Evolutionary conservation across 2,888 invertebrate genomes (phyloP), one percentile per base, ranked within the genome.

Genomic region (Acanthosoma haemorrhoidale): DNA sequence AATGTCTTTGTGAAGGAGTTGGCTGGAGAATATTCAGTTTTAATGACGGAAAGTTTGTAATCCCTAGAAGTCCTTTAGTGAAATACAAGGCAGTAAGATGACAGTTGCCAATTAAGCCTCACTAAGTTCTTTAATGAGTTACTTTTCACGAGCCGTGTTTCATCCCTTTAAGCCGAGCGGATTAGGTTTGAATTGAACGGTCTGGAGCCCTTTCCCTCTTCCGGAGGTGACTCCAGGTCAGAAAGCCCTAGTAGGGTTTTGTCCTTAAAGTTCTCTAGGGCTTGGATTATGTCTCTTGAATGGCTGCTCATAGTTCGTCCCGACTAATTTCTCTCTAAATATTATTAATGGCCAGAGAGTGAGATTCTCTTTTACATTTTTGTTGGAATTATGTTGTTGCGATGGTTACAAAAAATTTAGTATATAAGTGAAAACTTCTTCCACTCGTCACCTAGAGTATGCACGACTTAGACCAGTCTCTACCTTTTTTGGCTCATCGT

Each of bases 41-140:
- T 25, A 51, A 51, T 25, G 51, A 9, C 51, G 21, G n/a, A n/a
- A 51, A 51, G 51, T 25, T 25, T 13, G n/a, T 51, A 51, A 51
- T 51, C 51, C 5, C 8, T 0, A 51, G 43, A 43, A 21, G 51
- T 13, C 51, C 51, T 51, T n/a, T 2, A 25, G 29, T 13, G 51
- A 51, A 51, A 51, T 51, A 51, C 51, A 51, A 51, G 51, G n/a
- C 43, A 11, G n/a, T 25, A 13, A 25, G 51, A 51, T 51, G 51
- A 51, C 51, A 51, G 51, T 51, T n/a, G 51, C 51, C 51, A 51
- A 51, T 51, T 51, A 51, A 25, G 51, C 4, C n/a, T n/a, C 51
- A 6, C 51, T 25, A 51, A 51, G 51, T 51, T 51, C 29, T 25
- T 51, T 51, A 51, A 51, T 51, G 51, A 51, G 51, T 51, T 51